Evolutionary conservation across 2,888 invertebrate species (phyloP), one percentile per base, ranked within the genome.

Genomic region (Agrilus biguttatus): DNA sequence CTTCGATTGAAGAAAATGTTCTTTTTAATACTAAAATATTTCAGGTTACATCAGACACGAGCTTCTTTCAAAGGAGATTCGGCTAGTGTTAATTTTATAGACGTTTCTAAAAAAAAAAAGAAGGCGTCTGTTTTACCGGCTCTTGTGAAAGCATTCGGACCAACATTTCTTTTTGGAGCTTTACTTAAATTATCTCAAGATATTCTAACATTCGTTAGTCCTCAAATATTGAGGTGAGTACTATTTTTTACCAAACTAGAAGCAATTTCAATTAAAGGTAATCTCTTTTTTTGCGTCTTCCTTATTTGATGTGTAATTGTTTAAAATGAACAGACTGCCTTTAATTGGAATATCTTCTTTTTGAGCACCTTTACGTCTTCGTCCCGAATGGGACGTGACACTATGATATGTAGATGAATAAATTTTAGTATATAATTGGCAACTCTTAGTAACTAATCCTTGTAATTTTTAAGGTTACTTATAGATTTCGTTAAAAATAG

Each of bases 91-190:
- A 79, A 83, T 53, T 80, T 88, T 59, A 80, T 87, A 56, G 80
- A 78, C 60, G 77, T 73, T 12, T 75, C 74, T 41, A 68, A 68
- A 3, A 77, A 77, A 46, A 78, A 74, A 55, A 79, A 82, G 50
- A 74, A 77, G 40, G 87, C 90, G 0, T 92, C 90, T 0, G 80
- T 97, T 52, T 67, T 92, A 57, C 80, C 82, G 32, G 84, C 90
- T 0, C 71, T 98, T 38, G 75, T 85, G 51, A 79, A 82, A 60
- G 85, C 91, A 5, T 96, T 93, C 63, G 90, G 93, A 38, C 78
- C 80, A 1, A 83, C 85, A 43, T 91, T 93, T 60, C 47, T 92
- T 2, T 80, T 90, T 54, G 92, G 93, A n/a, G 74, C 88, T 0
- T 62, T 81, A 41, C 70, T 92, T 49, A 95, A 95, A 66, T 63